Conservation (phyloP, 2,888 invertebrate genomes). For the Muschampia plurimacula region DNA sequence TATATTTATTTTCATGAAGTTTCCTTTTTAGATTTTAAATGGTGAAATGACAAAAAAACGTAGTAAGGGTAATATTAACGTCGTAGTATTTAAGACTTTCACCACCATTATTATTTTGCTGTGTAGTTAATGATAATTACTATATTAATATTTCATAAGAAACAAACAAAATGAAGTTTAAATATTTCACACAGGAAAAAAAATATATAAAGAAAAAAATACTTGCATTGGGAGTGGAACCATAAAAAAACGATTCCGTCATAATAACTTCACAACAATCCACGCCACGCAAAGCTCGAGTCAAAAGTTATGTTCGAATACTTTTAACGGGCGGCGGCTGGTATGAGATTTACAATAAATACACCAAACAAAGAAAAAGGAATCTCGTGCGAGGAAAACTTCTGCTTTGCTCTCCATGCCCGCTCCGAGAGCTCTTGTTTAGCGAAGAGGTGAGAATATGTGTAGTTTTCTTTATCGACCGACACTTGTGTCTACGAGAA, state of each 20-base stretch:
- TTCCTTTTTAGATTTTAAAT: too few species aligned
- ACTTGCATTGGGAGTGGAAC: slow-evolving; percentile 5
- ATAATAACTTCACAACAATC: slow-evolving; percentile 44
- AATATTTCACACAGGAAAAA: background rate
- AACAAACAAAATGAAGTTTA: too few species aligned
- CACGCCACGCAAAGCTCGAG: slow-evolving; percentile 60
- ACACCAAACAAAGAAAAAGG: slow-evolving; percentile 85
- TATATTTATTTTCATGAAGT: too few species aligned
- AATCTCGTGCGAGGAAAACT: slow-evolving; percentile 82
- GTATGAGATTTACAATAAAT: slow-evolving; percentile 86
- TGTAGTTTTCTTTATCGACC: slow-evolving; percentile 41
- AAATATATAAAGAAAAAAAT: background rate
- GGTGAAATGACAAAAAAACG: too few species aligned
- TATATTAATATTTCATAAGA: too few species aligned
- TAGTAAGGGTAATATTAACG: too few species aligned
- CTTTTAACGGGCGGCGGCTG: slow-evolving; percentile 72
- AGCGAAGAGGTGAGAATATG: slow-evolving; percentile 36
- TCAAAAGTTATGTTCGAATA: slow-evolving; percentile 83
- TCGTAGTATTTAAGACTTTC: too few species aligned
- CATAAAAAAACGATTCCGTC: slow-evolving; percentile 26
- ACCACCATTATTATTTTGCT: too few species aligned
- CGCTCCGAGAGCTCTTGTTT: slow-evolving; percentile 35
- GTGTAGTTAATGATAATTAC: too few species aligned
- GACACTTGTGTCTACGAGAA: slow-evolving; percentile 26
- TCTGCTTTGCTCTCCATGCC: slow-evolving; percentile 72